These are phyloP conservation scores for Drosophila obscura DNA, from an alignment of 1,140 invertebrate genomes.

Conservation along the genomic window DNA sequence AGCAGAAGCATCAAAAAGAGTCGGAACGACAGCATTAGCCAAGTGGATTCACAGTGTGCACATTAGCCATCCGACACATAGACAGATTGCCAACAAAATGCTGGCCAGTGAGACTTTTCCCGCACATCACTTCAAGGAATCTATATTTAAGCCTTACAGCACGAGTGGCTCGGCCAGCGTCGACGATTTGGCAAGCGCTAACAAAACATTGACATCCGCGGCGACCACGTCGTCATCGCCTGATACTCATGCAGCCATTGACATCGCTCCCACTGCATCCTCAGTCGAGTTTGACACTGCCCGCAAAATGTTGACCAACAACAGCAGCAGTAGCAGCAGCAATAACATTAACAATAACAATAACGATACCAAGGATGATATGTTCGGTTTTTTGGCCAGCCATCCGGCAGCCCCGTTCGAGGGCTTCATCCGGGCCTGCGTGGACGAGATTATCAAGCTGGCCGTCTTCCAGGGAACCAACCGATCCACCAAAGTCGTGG, in stretches of 20 bases:
- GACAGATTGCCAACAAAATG: constrained; percentile 70
- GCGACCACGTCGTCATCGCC: constrained; percentile 51
- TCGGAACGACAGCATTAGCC: constrained; percentile 13
- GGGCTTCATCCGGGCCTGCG: constrained; percentile 88
- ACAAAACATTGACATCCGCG: constrained; percentile 44
- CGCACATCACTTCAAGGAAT: constrained; percentile 75
- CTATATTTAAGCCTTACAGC: constrained; percentile 81
- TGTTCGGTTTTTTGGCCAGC: constrained; percentile 66
- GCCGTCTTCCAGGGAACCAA: constrained; percentile 90
- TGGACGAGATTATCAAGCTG: constrained; percentile 89
- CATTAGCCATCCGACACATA: constrained; percentile 30
- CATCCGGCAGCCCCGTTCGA: constrained; percentile 86
- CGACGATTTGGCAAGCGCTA: constrained; percentile 70
- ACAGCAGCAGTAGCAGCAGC: constrained; percentile 18
- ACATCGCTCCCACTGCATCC: neutral
- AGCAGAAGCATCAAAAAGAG: constrained; percentile 5
- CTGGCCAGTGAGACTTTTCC: constrained; percentile 77
- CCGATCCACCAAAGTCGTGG: constrained; percentile 88
- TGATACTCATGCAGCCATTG: constrained; percentile 36
- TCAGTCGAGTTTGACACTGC: constrained; percentile 51
- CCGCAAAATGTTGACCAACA: constrained; percentile 57
- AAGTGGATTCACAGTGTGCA: constrained; percentile 34
- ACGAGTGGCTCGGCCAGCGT: constrained; percentile 21
- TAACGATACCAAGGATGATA: constrained; percentile 36
- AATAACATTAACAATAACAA: constrained; percentile 40